A percentile compares a stretch with the other conserved stretches of the same genome.
Conservation (phyloP, 2,113 vertebrate species). For the Microcebus murinus region DNA sequence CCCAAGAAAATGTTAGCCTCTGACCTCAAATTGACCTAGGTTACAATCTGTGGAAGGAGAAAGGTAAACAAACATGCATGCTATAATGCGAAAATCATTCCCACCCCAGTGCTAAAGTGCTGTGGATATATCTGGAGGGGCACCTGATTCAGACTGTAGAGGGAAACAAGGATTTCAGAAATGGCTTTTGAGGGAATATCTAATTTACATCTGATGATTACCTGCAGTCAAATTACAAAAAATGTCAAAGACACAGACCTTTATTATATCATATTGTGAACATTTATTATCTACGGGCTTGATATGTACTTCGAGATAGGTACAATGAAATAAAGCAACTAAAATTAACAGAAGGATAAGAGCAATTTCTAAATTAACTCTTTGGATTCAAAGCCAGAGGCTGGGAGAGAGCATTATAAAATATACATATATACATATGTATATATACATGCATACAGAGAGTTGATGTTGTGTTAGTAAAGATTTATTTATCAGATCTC, state of each 20-base stretch:
- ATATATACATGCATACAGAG: neutral
- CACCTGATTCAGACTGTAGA: neutral
- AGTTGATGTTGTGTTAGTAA: neutral
- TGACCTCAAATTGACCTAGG: neutral
- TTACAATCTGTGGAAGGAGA: neutral
- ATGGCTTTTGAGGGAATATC: neutral
- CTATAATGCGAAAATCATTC: neutral
- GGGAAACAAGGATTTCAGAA: neutral
- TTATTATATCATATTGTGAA: neutral
- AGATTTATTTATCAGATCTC: conserved; percentile 7
- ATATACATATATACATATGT: neutral
- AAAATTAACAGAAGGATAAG: neutral
- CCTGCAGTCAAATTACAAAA: neutral
- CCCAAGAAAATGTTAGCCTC: conserved; percentile 11
- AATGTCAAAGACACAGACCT: neutral
- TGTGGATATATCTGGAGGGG: neutral
- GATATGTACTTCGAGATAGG: neutral
- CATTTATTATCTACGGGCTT: neutral
- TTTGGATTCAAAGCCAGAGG: neutral
- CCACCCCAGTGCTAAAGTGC: neutral
- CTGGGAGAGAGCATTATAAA: neutral
- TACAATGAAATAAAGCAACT: neutral
- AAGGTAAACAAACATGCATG: neutral
- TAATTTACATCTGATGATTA: neutral
- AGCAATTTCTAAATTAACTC: neutral